Evolutionary conservation across 2,888 invertebrate species (phyloP), one percentile per base, ranked within the genome.

Genomic region (Drosophila emarginata): DNA sequence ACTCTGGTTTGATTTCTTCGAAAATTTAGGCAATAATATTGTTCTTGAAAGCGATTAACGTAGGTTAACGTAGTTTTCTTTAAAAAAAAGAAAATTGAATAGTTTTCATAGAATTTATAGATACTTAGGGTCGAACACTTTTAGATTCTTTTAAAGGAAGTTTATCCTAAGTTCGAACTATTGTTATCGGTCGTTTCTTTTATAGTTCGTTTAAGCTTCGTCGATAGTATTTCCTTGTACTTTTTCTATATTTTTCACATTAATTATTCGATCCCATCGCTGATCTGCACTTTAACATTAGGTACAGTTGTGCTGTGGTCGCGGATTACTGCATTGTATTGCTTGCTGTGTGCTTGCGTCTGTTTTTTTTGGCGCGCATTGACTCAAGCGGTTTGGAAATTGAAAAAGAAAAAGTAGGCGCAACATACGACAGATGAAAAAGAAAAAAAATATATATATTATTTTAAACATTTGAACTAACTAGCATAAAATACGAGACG

Each of bases 311-410:
- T 52, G 62, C 53, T 72, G 40, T 54, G 67, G 59, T 59, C 78
- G 75, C 78, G 40, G 61, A 60, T 56, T 76, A 59, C 50, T 50
- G 68, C 84, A 75, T 72, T 79, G 75, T 54, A 65, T 62, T 77
- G 65, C 69, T 80, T 79, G 78, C 75, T 58, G 59, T 57, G 59
- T 64, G 72, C 75, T 50, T 75, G 58, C 61, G 75, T 59, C 15
- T 1, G 9, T 45, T 21, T 15, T 14, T 40, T 40, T 40, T 40
- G 45, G 64, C 83, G 84, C 78, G 84, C 80, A 83, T 83, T 79
- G 84, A 83, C 84, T 69, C 61, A 80, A 80, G 80, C 80, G 72
- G 66, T 66, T 79, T 86, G 72, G 62, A 86, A 83, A 86, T 80
- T 74, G 83, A 77, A 80, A 85, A 64, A 67, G 73, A 67, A 74